These are phyloP conservation scores for Salvelinus namaycush DNA, from an alignment of 2,113 vertebrate genomes.

Conservation along the genomic window DNA sequence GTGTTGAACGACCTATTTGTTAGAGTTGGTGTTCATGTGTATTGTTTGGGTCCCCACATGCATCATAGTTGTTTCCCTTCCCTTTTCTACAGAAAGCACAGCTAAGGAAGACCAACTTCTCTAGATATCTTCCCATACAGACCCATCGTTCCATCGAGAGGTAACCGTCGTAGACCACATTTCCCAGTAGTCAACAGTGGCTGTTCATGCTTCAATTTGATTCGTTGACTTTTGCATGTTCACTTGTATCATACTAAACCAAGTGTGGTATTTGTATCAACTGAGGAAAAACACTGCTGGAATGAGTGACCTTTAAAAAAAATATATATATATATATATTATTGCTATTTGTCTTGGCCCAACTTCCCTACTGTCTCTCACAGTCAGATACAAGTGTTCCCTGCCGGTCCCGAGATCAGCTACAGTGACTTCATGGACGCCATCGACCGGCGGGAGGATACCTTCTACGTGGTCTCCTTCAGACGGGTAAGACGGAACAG, in stretches of 20 bases:
- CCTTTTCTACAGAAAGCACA: constrained; percentile 75
- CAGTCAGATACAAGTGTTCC: constrained; percentile 85
- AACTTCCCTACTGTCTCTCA: constrained; percentile 2
- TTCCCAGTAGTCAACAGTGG: constrained; percentile 8
- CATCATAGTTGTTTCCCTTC: neutral
- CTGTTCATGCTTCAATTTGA: too few relatives aligned
- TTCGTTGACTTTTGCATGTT: too few relatives aligned
- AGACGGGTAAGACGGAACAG: constrained; percentile 75
- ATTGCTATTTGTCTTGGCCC: too few relatives aligned
- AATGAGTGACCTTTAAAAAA: too few relatives aligned
- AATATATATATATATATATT: too few relatives aligned
- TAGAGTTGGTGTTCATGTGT: too few relatives aligned
- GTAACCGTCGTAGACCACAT: constrained; percentile 47
- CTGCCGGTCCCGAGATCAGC: constrained; percentile 80
- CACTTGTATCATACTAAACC: too few relatives aligned
- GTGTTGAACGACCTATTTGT: neutral
- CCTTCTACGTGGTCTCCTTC: constrained; percentile 91
- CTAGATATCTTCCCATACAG: constrained; percentile 80
- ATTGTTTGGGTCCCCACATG: neutral
- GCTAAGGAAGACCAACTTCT: constrained; percentile 76
- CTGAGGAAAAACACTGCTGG: neutral
- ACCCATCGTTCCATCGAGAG: constrained; percentile 74
- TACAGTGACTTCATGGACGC: constrained; percentile 89
- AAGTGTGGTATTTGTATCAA: neutral
- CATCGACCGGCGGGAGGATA: constrained; percentile 88